A percentile compares a stretch with the other conserved stretches of the same genome.
These are phyloP conservation scores for Hydractinia symbiolongicarpus DNA, from an alignment of 30 jellyfish, hydroid and myxozoan genomes.

Conservation along the genomic window DNA sequence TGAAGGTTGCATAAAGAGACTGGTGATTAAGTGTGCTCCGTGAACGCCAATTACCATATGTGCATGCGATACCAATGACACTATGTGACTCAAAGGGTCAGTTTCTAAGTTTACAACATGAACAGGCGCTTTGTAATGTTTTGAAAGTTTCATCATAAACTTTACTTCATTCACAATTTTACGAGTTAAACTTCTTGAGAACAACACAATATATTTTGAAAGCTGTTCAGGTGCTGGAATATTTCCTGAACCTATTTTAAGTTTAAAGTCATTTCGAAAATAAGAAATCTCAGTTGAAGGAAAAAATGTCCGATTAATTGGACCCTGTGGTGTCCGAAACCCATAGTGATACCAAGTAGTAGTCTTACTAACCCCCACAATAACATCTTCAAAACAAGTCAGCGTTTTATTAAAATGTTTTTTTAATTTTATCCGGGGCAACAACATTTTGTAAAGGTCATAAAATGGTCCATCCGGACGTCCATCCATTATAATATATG, in stretches of 20 bases:
- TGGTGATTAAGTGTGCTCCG: constrained; percentile 71
- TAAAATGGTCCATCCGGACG: constrained; percentile 60
- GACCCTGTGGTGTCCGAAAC: constrained; percentile 72
- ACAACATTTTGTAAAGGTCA: constrained; percentile 36
- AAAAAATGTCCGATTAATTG: constrained; percentile 12
- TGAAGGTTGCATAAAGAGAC: constrained; percentile 59
- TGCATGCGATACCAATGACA: constrained; percentile 43
- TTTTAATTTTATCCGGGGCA: neutral
- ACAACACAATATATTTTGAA: constrained; percentile 38
- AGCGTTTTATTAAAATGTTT: constrained; percentile 31
- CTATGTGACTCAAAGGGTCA: constrained; percentile 27
- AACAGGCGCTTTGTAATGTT: constrained; percentile 44
- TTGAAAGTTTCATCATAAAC: constrained; percentile 57
- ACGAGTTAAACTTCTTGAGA: constrained; percentile 60
- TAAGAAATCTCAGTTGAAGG: constrained; percentile 18
- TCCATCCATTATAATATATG: constrained; percentile 64
- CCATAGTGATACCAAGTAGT: constrained; percentile 97
- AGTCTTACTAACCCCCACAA: constrained; percentile 70
- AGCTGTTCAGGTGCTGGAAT: neutral
- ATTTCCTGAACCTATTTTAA: neutral
- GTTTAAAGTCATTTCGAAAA: constrained; percentile 26
- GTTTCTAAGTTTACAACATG: constrained; percentile 33
- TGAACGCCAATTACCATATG: constrained; percentile 78
- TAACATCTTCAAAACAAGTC: constrained; percentile 58
- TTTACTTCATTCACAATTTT: constrained; percentile 52